phyloP scores from a whole-genome alignment of 2,888 invertebrate species.

The Pandemis cinnamomeana region DNA sequence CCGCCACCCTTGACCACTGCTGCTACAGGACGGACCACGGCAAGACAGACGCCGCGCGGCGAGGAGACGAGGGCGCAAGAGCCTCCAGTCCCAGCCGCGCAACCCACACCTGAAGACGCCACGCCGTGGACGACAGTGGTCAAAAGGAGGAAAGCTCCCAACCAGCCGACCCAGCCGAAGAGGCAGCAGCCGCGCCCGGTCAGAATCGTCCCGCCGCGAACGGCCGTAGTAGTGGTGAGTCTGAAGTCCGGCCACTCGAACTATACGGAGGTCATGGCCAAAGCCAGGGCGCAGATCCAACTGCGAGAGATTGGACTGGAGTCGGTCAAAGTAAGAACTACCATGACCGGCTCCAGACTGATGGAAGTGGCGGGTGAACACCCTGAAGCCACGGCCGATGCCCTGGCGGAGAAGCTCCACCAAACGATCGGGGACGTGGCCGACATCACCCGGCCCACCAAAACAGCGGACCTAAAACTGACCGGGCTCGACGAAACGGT shows the following conservation, averaged over 20 bases:
- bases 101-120: no score
- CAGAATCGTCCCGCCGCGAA: no score
- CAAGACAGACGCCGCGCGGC: no score
- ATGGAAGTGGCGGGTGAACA: background rate
- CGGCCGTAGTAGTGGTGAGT: no score
- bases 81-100: no score
- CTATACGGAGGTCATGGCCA: background rate
- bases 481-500: background rate
- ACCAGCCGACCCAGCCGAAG: background rate
- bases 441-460: background rate
- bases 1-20: no score
- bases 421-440: background rate
- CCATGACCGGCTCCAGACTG: background rate
- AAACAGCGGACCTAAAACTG: background rate
- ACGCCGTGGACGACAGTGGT: background rate
- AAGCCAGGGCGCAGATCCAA: no score
- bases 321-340: background rate
- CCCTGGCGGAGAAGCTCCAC: background rate
- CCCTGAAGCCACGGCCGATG: background rate
- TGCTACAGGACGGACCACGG: no score
- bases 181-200: background rate
- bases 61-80: no score
- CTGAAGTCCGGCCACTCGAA: background rate
- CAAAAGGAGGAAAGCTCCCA: background rate
- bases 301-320: background rate